Percentiles rank a stretch among this genome's conserved stretches.
Conservation (phyloP, 2,888 invertebrate species). For the Rhodophaea formosa region DNA sequence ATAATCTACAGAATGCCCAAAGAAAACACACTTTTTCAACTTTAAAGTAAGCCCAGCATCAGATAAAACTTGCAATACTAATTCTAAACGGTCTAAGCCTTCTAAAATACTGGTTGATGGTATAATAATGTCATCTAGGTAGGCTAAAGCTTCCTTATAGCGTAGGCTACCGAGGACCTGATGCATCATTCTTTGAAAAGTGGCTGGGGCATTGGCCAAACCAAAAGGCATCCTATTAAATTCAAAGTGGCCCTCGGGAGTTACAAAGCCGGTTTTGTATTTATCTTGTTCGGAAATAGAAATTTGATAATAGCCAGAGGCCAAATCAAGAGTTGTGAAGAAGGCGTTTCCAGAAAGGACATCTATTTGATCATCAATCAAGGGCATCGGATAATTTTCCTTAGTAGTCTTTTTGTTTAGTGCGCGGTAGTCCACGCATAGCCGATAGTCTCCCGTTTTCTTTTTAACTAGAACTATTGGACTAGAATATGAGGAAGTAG, state of each 20-base stretch:
- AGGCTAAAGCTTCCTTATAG: constrained; percentile 17
- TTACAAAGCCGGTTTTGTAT: constrained; percentile 13
- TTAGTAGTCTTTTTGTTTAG: constrained; percentile 13
- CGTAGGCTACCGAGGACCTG: constrained; percentile 12
- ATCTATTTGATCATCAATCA: constrained; percentile 20
- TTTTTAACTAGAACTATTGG: constrained; percentile 15
- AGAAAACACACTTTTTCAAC: constrained; percentile 10
- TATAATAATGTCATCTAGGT: constrained; percentile 21
- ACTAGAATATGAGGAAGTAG: constrained; percentile 15
- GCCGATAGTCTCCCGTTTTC: constrained; percentile 12
- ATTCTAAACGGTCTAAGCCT: not conserved
- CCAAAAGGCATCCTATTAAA: constrained; percentile 19
- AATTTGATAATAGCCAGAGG: constrained; percentile 15
- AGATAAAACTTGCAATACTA: not conserved
- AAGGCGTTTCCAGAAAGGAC: constrained; percentile 8
- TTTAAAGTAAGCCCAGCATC: not conserved
- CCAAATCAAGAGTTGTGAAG: constrained; percentile 14
- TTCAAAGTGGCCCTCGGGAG: not conserved
- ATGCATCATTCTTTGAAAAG: constrained; percentile 20
- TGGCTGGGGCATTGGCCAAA: constrained; percentile 15
- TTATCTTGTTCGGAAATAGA: constrained; percentile 9
- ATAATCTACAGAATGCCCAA: constrained; percentile 6
- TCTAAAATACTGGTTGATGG: constrained; percentile 15
- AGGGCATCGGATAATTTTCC: constrained; percentile 19
- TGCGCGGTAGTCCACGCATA: constrained; percentile 20